These are phyloP conservation scores for Macrostomum cliftonense DNA, from an alignment of 2,888 invertebrate species.

Conservation along the genomic window DNA sequence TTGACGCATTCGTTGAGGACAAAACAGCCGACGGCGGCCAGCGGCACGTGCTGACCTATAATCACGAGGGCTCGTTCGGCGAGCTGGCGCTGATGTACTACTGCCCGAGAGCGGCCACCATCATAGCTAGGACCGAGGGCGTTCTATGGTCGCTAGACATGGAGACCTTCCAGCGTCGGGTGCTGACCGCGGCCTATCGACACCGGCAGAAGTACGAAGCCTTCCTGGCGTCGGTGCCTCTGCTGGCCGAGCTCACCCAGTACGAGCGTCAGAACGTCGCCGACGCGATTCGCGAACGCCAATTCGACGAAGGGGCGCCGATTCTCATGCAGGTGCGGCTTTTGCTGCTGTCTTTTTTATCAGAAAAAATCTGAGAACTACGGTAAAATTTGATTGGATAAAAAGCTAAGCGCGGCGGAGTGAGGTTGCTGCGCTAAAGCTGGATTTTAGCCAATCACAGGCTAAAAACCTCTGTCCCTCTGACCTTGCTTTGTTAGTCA, in stretches of 20 bases:
- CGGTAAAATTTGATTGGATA: no score
- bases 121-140: conserved; percentile 53
- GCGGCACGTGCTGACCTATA: no score
- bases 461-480: no score
- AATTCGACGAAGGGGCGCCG: conserved; percentile 53
- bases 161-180: conserved; percentile 80
- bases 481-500: no score
- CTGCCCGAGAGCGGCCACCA: conserved; percentile 84
- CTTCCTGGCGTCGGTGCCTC: conserved; percentile 37
- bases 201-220: conserved; percentile 91
- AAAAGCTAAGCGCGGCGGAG: no score
- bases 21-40: no score
- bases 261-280: conserved; percentile 94
- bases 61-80: conserved; percentile 62
- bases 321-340: conserved; percentile 80
- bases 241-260: conserved; percentile 6
- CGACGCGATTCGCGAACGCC: conserved; percentile 69
- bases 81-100: conserved; percentile 92
- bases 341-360: no score
- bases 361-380: no score
- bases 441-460: no score
- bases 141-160: conserved; percentile 97
- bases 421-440: no score
- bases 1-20: no score
- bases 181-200: conserved; percentile 84